Evolutionary conservation across 2,797 vertebrate genomes (phyloP), one percentile per base, ranked within the genome.

Genomic region (Enteromius afrohamiltoni): DNA sequence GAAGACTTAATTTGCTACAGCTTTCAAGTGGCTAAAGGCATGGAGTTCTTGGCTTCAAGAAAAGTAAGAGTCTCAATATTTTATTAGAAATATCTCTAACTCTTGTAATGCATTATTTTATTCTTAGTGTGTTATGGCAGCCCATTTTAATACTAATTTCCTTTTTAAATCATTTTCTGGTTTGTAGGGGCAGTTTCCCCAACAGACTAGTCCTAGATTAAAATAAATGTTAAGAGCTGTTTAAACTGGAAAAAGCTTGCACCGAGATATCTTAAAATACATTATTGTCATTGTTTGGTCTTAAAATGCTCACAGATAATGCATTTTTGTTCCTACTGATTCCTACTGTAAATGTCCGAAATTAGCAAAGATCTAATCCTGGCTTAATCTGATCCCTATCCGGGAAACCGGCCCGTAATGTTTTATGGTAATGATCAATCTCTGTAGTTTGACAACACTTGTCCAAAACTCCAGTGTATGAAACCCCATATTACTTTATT

Each of bases 11-110:
- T 98, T 85, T 98, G 96, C 93, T 98, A 98, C 91, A 97, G 96
- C 91, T 98, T 98, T 93, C 97, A 98, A 93, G 96, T 98, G 80
- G 96, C 97, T 78, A 98, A 98, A 93, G 97, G 97, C 91, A 98
- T 97, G 97, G 97, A 98, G 90, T 98, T 98, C 89, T 93, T 98
- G 80, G 96, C 96, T 75, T 98, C 97, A 70, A 95, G 97, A 92
- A 98, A 97, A 94, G 97, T 98, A 95, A 91, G 93, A 74, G 82
- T 71, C 13, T 69, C 9, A 34, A 7, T 23, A 13, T 26, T 83
- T 60, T 1, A 9, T 77, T 40, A 73, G 17, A 62, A 45, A 45
- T 26, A 31, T 21, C 10, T 31, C 19, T 34, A 71, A 17, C 26
- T 23, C 6, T 37, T 77, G 19, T 23, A 77, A 49, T 51, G 29